Evolutionary conservation across 1,140 invertebrate genomes (phyloP).

Genomic region (Polypedilum pembai): DNA sequence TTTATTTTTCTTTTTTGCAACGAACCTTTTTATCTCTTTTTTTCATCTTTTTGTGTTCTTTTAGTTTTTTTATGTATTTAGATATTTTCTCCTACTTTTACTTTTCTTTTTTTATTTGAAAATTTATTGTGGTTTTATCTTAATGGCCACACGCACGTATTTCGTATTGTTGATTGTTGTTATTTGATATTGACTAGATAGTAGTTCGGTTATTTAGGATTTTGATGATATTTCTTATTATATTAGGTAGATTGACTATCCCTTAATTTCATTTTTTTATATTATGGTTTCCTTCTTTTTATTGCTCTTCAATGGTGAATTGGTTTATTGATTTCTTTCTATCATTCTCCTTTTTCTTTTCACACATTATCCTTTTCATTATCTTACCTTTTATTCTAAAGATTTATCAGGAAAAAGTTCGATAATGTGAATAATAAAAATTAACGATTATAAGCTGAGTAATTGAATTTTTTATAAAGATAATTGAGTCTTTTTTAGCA

Average conservation of each 20-base stretch:
- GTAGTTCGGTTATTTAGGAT: not conserved
- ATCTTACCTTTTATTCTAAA: not conserved
- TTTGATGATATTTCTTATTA: not conserved
- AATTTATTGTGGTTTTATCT: not conserved
- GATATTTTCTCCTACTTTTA: not conserved
- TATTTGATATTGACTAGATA: not conserved
- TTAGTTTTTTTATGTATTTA: not conserved
- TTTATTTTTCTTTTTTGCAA: not conserved
- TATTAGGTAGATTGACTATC: not conserved
- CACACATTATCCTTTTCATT: not conserved
- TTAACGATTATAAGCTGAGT: too few relatives aligned
- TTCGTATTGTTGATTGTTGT: not conserved
- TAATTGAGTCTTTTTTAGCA: too few relatives aligned
- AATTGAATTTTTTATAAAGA: too few relatives aligned
- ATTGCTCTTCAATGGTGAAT: constrained; percentile 22
- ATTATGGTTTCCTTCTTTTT: not conserved
- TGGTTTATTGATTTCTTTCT: constrained; percentile 24
- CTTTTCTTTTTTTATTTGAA: not conserved
- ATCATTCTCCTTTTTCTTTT: not conserved
- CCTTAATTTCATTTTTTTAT: not conserved
- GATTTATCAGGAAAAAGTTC: too few relatives aligned
- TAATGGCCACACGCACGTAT: not conserved
- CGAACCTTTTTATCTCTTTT: not conserved
- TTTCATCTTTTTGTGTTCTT: not conserved
- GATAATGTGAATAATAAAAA: too few relatives aligned